These are phyloP conservation scores for Drosophila prostipennis DNA, from an alignment of 2,888 invertebrate species.

Conservation along the genomic window DNA sequence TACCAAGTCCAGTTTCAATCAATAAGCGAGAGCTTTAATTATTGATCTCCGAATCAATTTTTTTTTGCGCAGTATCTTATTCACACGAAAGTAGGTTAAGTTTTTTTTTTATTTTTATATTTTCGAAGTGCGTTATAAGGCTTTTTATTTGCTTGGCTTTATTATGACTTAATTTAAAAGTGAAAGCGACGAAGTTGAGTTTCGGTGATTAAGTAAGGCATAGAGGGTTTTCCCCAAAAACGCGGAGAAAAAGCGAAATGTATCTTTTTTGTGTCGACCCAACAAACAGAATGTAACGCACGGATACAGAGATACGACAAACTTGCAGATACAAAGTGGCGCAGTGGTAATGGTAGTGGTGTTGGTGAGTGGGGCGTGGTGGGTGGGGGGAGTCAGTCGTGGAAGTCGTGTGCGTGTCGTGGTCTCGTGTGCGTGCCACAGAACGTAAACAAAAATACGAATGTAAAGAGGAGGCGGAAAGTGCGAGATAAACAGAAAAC, in stretches of 20 bases:
- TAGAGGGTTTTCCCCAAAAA: conserved; percentile 29
- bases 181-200: conserved; percentile 60
- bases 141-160: conserved; percentile 53
- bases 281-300: conserved; percentile 17
- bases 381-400: neutral
- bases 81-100: conserved; percentile 67
- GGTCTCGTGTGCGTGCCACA: conserved; percentile 61
- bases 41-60: conserved; percentile 36
- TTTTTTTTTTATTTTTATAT: conserved; percentile 21
- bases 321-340: conserved; percentile 34
- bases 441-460: conserved; percentile 80
- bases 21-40: conserved; percentile 29
- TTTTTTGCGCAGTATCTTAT: conserved; percentile 61
- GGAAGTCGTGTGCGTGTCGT: conserved; percentile 33
- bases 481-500: conserved; percentile 80
- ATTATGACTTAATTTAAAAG: conserved; percentile 78
- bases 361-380: neutral
- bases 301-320: conserved; percentile 20
- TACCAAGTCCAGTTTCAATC: conserved; percentile 5
- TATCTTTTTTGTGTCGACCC: neutral
- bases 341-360: neutral
- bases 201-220: conserved; percentile 57
- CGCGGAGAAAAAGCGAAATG: conserved; percentile 25
- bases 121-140: conserved; percentile 16
- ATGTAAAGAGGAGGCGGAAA: conserved; percentile 76